These are phyloP conservation scores for Cephus pulcher DNA, from an alignment of 2,888 invertebrate genomes.

Conservation along the genomic window DNA sequence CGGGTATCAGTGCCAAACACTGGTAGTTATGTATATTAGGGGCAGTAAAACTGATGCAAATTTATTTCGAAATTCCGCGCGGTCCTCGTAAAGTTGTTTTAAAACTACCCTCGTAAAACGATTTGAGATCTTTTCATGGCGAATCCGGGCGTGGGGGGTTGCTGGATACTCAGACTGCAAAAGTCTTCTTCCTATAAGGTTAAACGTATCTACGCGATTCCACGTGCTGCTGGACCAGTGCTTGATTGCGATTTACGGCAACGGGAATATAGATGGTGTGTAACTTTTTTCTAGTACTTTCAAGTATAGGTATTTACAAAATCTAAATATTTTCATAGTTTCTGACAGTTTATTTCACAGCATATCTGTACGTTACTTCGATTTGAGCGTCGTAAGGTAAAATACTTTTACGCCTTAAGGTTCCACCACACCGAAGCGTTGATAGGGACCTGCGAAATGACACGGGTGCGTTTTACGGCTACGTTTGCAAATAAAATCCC, in stretches of 20 bases:
- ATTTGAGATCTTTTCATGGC: slow-evolving; percentile 49
- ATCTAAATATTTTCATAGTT: background rate
- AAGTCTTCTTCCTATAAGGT: background rate
- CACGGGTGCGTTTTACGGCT: background rate
- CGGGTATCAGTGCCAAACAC: slow-evolving; percentile 60
- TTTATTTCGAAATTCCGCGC: slow-evolving; percentile 61
- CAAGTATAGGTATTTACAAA: background rate
- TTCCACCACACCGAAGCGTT: background rate
- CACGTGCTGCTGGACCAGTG: background rate
- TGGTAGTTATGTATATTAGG: slow-evolving; percentile 61
- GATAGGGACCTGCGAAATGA: background rate
- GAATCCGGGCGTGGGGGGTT: background rate
- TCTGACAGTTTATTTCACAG: background rate
- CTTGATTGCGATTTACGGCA: background rate
- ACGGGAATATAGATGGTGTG: background rate
- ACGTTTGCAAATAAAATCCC: too few species aligned
- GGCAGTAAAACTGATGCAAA: slow-evolving; percentile 61
- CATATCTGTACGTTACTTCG: background rate
- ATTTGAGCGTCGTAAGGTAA: background rate
- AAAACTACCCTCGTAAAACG: slow-evolving; percentile 62
- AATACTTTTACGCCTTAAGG: background rate
- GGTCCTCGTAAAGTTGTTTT: slow-evolving; percentile 56
- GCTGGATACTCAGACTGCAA: background rate
- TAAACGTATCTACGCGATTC: background rate
- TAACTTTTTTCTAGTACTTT: background rate